Conservation (phyloP, 2,888 invertebrate genomes). For the Teinopalpus imperialis region DNA sequence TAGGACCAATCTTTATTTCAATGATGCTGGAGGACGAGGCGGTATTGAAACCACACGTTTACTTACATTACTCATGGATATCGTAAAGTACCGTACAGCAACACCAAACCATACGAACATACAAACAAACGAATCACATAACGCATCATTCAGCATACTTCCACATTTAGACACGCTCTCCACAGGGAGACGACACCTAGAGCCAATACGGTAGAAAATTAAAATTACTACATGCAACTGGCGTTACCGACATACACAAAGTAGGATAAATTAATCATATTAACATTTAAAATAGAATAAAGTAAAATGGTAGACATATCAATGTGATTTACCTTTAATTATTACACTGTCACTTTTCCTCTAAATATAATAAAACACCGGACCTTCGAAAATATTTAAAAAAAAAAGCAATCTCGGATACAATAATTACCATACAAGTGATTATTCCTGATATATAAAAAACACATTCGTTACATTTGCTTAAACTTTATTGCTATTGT, state of each 20-base stretch:
- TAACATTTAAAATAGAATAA: constrained; percentile 1
- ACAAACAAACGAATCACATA: constrained; percentile 41
- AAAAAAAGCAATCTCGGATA: not conserved
- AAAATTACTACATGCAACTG: constrained; percentile 15
- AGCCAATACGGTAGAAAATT: constrained; percentile 35
- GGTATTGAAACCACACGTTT: constrained; percentile 35
- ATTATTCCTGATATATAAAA: not conserved
- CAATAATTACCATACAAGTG: not conserved
- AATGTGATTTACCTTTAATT: not conserved
- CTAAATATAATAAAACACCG: not conserved
- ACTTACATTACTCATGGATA: constrained; percentile 49
- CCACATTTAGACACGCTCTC: constrained; percentile 38
- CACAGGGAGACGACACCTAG: not conserved
- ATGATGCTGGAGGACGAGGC: not conserved
- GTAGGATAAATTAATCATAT: constrained; percentile 26
- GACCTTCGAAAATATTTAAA: not conserved
- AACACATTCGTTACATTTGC: constrained; percentile 1
- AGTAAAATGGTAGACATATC: constrained; percentile 3
- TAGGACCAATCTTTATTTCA: constrained; percentile 1
- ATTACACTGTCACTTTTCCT: not conserved
- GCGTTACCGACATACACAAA: constrained; percentile 35
- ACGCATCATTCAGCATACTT: constrained; percentile 25
- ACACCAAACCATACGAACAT: constrained; percentile 40
- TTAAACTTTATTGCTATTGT: constrained; percentile 18
- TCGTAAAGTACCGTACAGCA: constrained; percentile 53